Evolutionary conservation across 1,140 invertebrate species (phyloP).

Genomic region (Drosophila oshimai): DNA sequence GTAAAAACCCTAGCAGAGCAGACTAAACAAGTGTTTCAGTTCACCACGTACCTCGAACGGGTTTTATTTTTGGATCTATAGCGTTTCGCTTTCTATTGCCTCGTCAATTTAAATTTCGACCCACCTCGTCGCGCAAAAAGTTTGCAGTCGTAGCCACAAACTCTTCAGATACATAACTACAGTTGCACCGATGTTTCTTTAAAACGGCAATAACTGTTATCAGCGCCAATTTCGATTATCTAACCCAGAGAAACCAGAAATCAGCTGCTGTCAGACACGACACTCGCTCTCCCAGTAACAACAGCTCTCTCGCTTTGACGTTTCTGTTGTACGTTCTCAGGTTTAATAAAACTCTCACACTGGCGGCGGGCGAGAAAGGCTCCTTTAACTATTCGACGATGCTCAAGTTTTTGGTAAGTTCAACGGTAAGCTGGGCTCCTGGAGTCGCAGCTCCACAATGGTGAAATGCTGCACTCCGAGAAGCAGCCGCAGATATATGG

Average conservation of each 20-base stretch:
- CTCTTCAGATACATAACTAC: no score
- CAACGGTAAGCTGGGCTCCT: no score
- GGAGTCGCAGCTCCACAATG: background rate
- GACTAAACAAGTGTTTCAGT: background rate
- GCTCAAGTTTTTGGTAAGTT: conserved; percentile 68
- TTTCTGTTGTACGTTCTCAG: conserved; percentile 21
- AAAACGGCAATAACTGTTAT: background rate
- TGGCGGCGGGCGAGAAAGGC: conserved; percentile 57
- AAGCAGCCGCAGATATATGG: no score
- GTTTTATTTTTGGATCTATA: conserved; percentile 41
- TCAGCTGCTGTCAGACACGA: conserved; percentile 55
- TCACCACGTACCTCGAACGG: conserved; percentile 7
- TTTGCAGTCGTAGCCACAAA: background rate
- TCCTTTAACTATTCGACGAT: conserved; percentile 51
- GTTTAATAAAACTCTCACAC: conserved; percentile 31
- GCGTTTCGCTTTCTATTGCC: background rate
- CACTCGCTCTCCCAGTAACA: background rate
- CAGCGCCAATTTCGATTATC: conserved; percentile 10
- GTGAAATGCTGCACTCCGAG: no score
- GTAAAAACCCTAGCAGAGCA: background rate
- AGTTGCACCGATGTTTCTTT: no score
- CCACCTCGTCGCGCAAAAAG: background rate
- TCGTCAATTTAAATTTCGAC: background rate
- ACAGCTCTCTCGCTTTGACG: conserved; percentile 33
- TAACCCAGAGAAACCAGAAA: conserved; percentile 35